Evolutionary conservation across 2,113 vertebrate genomes (phyloP), one percentile per base, ranked within the genome.

Genomic region (Monopterus albus): DNA sequence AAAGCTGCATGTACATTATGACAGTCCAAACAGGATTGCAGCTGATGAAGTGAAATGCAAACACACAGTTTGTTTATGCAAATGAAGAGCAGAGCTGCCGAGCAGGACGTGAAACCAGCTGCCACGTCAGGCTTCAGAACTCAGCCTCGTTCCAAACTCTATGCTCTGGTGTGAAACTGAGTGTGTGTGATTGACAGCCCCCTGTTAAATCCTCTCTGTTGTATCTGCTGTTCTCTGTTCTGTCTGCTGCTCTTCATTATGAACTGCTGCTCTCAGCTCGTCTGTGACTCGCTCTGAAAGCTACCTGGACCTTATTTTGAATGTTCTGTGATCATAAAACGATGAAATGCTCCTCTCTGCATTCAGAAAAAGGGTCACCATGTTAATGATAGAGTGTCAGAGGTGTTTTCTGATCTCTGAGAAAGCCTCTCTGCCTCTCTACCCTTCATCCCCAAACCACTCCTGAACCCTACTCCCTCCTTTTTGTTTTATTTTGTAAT

Each of bases 361-460:
- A 55, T 56, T 70, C 55, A 84, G 59, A 29, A 36, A 29, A 59
- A 57, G 56, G 64, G 65, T 64, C 61, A 40, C 42, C 31, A 11
- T 75, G 60, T 65, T 71, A 51, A 39, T 62, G 47, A 62, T 47
- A 52, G 68, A 65, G 21, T 78, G 38, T 63, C 50, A 52, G 61
- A 60, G 38, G 65, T 51, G n/a, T 64, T 28, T 39, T 75, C 47
- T 72, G 62, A 55, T 69, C 53, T 60, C 68, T 75, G 72, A 67
- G 36, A 62, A 38, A 59, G 56, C 40, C 25, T 85, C 49, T 91
- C 78, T 89, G 79, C 79, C 42, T 87, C 62, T 84, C 75, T 87
- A 9, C 75, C 81, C 72, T 79, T 68, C 73, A 81, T 78, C 65
- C 62, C 69, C 69, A 35, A 57, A 80, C 56, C 82, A 65, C 75